phyloP scores from a whole-genome alignment of 2,888 invertebrate genomes.

The Epirrhoe alternata region DNA sequence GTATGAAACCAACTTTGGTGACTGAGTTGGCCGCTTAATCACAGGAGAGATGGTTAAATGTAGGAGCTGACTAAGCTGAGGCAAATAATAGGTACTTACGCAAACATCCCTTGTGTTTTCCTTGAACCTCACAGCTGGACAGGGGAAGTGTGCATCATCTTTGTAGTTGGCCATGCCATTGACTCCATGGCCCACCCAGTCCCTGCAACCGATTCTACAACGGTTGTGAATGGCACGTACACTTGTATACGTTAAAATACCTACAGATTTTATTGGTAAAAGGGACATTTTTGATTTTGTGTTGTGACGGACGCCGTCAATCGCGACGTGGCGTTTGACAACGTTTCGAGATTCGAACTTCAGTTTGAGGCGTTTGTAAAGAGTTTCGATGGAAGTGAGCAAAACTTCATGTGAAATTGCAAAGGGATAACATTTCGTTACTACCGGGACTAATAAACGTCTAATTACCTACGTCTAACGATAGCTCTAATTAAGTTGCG shows the following conservation, averaged over 20 bases:
- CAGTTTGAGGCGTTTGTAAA: slow-evolving; percentile 25
- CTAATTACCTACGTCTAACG: too few relatives aligned
- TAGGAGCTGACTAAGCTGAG: too few relatives aligned
- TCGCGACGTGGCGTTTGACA: slow-evolving; percentile 35
- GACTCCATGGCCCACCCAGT: slow-evolving; percentile 87
- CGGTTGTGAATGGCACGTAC: slow-evolving; percentile 57
- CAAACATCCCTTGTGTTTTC: slow-evolving; percentile 86
- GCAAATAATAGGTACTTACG: slow-evolving; percentile 64
- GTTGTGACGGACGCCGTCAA: slow-evolving; percentile 22
- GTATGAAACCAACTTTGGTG: too few relatives aligned
- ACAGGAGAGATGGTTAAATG: too few relatives aligned
- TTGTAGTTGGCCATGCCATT: slow-evolving; percentile 85
- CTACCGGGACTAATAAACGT: too few relatives aligned
- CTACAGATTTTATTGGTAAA: slow-evolving; percentile 45
- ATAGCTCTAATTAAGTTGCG: too few relatives aligned
- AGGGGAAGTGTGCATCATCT: slow-evolving; percentile 85
- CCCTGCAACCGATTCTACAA: slow-evolving; percentile 85
- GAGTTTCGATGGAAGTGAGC: slow-evolving; percentile 6
- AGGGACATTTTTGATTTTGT: slow-evolving; percentile 46
- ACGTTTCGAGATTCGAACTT: slow-evolving; percentile 38
- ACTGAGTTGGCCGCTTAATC: too few relatives aligned
- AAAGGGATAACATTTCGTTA: neutral
- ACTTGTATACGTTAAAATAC: slow-evolving; percentile 34
- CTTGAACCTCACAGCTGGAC: slow-evolving; percentile 87
- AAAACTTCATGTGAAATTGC: neutral